These are phyloP conservation scores for Oscheius sp. DNA, from an alignment of 2,888 invertebrate species.

Conservation along the genomic window DNA sequence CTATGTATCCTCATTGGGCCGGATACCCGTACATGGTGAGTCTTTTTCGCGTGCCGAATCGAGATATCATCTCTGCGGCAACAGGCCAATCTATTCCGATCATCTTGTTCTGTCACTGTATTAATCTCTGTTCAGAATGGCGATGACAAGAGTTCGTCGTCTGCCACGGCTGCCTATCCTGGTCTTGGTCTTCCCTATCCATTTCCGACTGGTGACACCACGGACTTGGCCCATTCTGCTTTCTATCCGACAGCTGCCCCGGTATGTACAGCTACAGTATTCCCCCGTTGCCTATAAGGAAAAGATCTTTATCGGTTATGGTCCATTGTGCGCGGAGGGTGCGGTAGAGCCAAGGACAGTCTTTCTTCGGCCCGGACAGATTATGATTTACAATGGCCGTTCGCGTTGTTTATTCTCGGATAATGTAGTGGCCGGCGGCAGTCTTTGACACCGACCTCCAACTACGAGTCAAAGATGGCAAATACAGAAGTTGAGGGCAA, in stretches of 20 bases:
- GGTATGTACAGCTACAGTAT: background rate
- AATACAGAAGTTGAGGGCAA: conserved; percentile 13
- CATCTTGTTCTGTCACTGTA: background rate
- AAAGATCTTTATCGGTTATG: conserved; percentile 11
- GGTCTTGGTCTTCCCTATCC: conserved; percentile 23
- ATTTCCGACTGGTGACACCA: conserved; percentile 17
- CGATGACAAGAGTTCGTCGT: conserved; percentile 19
- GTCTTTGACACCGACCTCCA: conserved; percentile 23
- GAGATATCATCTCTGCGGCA: background rate
- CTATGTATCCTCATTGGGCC: conserved; percentile 37
- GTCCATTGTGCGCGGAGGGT: background rate
- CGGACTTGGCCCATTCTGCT: conserved; percentile 29
- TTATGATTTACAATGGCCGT: conserved; percentile 37
- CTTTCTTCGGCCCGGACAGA: conserved; percentile 32
- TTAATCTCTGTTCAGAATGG: conserved; percentile 7
- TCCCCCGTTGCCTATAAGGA: background rate
- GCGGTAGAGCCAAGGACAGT: conserved; percentile 20
- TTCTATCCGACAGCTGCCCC: conserved; percentile 16
- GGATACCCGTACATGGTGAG: conserved; percentile 35
- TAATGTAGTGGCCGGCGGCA: conserved; percentile 14
- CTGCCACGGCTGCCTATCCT: conserved; percentile 29
- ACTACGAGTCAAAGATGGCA: conserved; percentile 2
- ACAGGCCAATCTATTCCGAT: no score
- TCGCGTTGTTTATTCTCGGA: conserved; percentile 29
- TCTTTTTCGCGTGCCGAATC: conserved; percentile 7